Base-by-base conservation (phyloP, 2,113 vertebrate genomes). In the Petaurus breviceps region DNA sequence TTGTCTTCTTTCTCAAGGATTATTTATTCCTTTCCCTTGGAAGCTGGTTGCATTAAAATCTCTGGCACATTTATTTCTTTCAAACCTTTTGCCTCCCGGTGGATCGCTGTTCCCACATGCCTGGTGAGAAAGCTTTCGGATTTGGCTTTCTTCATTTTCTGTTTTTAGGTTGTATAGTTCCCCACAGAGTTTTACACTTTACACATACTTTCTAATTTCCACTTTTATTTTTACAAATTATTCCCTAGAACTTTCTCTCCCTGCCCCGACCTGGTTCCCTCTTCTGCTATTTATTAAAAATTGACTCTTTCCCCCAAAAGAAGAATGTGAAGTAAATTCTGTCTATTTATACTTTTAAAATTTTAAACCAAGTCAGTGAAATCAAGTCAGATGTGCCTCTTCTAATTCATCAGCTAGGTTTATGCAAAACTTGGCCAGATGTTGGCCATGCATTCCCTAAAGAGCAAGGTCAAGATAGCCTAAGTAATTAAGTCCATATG, bases 171-270 rank as follows among this genome's bases (percentile, higher is more conserved):
- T 95, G 11, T 77, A 89, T 8, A 26, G 52, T 47, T 90, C 95
- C 91, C 92, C 53, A 91, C 16, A 96, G 97, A 96, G 37, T 92
- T 96, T 93, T 92, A 51, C 0, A 49, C 12, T 95, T 93, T 92
- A 91, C 23, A 89, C 51, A 84, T 91, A 96, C 95, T 97, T 97
- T 94, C 93, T 96, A 96, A 97, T 97, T 97, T 96, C 90, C 94
- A 95, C 94, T 96, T 97, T 97, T 98, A 97, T 95, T 92, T 92
- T 93, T 97, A 91, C 94, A 97, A 96, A 95, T 53, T 95, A 93
- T 97, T 97, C 96, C 97, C 97, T 77, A 94, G 50, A 50, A 90
- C 92, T 96, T 92, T 53, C 25, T 97, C 23, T 8, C 52, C 94
- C 96, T 96, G 90, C 16, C 24, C 77, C 54, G 26, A 95, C 92